Conservation (phyloP, 2,888 invertebrate genomes). For the Caenorhabditis wallacei region DNA sequence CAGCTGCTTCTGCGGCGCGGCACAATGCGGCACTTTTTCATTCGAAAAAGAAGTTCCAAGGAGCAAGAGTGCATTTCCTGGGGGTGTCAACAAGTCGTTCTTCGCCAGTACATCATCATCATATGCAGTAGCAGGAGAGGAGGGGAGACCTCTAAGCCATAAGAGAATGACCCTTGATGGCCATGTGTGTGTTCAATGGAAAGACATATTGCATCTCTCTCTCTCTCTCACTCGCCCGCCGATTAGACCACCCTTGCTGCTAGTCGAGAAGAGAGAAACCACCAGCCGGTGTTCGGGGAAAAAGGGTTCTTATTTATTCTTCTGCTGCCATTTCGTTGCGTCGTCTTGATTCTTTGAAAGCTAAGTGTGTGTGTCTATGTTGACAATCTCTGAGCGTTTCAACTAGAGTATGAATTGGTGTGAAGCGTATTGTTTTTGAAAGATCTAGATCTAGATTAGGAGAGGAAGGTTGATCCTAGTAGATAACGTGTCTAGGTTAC, state of each 20-base stretch:
- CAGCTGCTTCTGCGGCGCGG: slow-evolving; percentile 25
- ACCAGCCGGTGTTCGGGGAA: slow-evolving; percentile 46
- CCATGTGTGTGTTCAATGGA: slow-evolving; percentile 35
- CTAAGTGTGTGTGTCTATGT: slow-evolving; percentile 36
- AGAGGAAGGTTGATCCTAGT: no score
- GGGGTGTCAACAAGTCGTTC: slow-evolving; percentile 35
- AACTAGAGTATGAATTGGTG: slow-evolving; percentile 8
- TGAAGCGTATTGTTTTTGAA: no score
- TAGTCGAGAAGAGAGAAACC: slow-evolving; percentile 28
- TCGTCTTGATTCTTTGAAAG: slow-evolving; percentile 52
- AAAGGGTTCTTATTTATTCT: slow-evolving; percentile 56
- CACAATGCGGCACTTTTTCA: neutral
- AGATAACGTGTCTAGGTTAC: no score
- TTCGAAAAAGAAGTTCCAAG: slow-evolving; percentile 27
- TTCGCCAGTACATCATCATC: slow-evolving; percentile 44
- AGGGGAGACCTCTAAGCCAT: neutral
- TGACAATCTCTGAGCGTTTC: slow-evolving; percentile 36
- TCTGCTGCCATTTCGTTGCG: slow-evolving; percentile 50
- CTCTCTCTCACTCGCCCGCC: slow-evolving; percentile 10
- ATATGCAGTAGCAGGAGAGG: slow-evolving; percentile 17
- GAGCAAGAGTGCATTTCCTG: slow-evolving; percentile 35
- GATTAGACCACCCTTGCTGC: slow-evolving; percentile 38
- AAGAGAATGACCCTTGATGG: slow-evolving; percentile 50
- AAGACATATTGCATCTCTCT: slow-evolving; percentile 54
- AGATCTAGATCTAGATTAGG: no score